phyloP scores from a whole-genome alignment of 2,888 invertebrate species.

The Oscheius sp. region DNA sequence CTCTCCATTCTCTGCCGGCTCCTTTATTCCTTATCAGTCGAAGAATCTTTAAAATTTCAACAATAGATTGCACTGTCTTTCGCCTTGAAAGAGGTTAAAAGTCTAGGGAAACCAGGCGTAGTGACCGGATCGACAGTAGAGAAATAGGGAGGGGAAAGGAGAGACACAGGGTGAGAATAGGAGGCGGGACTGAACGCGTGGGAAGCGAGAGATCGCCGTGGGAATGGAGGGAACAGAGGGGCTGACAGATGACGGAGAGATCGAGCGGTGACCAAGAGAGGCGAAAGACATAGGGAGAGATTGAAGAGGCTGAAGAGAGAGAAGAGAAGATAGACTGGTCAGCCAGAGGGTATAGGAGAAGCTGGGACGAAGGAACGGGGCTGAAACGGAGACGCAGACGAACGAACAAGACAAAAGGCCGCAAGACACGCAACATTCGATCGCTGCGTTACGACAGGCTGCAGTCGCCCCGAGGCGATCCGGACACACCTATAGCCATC shows the following conservation, averaged over 20 bases:
- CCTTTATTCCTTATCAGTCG: neutral
- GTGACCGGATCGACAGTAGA: neutral
- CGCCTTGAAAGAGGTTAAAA: neutral
- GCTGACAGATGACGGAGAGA: slow-evolving; percentile 23
- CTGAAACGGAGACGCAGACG: slow-evolving; percentile 20
- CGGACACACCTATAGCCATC: slow-evolving; percentile 11
- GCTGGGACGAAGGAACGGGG: slow-evolving; percentile 13
- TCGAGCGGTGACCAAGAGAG: slow-evolving; percentile 19
- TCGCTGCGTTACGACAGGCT: slow-evolving; percentile 29
- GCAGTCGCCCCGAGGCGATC: slow-evolving; percentile 27
- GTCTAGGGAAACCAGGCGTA: neutral
- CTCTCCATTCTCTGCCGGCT: neutral
- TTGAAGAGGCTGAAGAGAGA: neutral
- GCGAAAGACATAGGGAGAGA: neutral
- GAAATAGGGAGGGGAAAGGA: slow-evolving; percentile 8
- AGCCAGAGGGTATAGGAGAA: slow-evolving; percentile 17
- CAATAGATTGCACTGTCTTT: neutral
- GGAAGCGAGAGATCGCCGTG: slow-evolving; percentile 25
- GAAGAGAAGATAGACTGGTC: slow-evolving; percentile 14
- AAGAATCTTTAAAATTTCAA: neutral
- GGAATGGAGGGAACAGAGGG: slow-evolving; percentile 15
- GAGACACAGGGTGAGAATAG: slow-evolving; percentile 17
- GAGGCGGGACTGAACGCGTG: slow-evolving; percentile 19
- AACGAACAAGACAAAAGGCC: slow-evolving; percentile 3
- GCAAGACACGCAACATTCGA: slow-evolving; percentile 31